Evolutionary conservation across 1,140 invertebrate genomes (phyloP).

Genomic region (Whitmania pigra): DNA sequence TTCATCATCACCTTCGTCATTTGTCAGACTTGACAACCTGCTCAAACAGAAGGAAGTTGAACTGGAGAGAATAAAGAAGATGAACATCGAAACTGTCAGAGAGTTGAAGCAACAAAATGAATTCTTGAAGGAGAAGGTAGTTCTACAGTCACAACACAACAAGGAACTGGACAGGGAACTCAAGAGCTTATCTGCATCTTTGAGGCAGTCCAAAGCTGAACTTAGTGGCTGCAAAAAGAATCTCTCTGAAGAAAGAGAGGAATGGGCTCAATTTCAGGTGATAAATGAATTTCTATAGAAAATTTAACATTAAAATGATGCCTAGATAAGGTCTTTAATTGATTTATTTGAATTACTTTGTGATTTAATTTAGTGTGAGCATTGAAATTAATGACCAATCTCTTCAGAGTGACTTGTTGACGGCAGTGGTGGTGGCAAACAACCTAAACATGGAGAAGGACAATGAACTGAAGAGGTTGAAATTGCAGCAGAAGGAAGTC

Average conservation of each 20-base stretch:
- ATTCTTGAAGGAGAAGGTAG: not conserved
- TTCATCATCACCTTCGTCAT: too few species aligned
- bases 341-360: too few species aligned
- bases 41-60: too few species aligned
- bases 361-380: too few species aligned
- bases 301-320: too few species aligned
- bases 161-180: not conserved
- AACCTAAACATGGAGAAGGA: slow-evolving; percentile 58
- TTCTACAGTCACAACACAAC: not conserved
- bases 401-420: slow-evolving; percentile 78
- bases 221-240: slow-evolving; percentile 7
- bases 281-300: not conserved
- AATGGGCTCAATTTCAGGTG: slow-evolving; percentile 62
- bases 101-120: not conserved
- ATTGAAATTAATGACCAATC: too few species aligned
- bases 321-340: too few species aligned
- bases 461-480: slow-evolving; percentile 63
- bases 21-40: too few species aligned
- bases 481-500: slow-evolving; percentile 57
- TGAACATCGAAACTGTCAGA: not conserved
- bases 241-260: slow-evolving; percentile 49
- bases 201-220: not conserved
- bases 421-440: slow-evolving; percentile 83
- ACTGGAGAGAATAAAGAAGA: not conserved
- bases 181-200: not conserved